Conservation (phyloP, 2,797 vertebrate species). For the Cuculus canorus region DNA sequence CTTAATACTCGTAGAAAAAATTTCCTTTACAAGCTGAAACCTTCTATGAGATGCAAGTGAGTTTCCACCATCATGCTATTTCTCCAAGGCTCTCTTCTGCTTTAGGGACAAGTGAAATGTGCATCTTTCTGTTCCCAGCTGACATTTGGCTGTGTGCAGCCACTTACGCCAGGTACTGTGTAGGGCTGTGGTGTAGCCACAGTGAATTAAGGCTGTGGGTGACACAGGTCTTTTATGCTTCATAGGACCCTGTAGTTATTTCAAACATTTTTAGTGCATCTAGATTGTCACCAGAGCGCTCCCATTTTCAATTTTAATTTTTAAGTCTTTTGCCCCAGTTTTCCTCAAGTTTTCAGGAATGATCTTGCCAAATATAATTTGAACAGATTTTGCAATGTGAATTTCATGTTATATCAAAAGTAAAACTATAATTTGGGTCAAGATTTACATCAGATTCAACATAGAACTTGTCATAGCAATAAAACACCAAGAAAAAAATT, state of each 20-base stretch:
- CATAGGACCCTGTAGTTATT: neutral
- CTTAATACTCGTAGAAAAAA: neutral
- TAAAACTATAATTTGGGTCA: conserved; percentile 18
- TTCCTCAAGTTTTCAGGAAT: neutral
- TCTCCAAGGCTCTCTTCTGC: neutral
- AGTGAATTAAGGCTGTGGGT: neutral
- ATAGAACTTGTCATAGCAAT: neutral
- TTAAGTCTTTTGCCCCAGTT: neutral
- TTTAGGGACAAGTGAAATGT: neutral
- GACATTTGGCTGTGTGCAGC: neutral
- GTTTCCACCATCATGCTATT: neutral
- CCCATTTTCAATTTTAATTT: neutral
- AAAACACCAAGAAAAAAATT: neutral
- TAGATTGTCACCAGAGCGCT: neutral
- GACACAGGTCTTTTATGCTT: neutral
- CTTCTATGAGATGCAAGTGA: neutral
- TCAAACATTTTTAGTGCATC: neutral
- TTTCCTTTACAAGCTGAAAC: neutral
- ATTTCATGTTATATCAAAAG: conserved; percentile 3
- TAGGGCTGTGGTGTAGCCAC: neutral
- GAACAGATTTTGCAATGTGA: conserved; percentile 29
- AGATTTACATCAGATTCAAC: conserved; percentile 34
- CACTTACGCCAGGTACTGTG: neutral
- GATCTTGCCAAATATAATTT: conserved; percentile 15
- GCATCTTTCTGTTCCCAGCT: neutral